Percentiles rank a stretch among this genome's conserved stretches.
These are phyloP conservation scores for Rhopilema esculentum DNA, from an alignment of 30 jellyfish, hydroid and myxozoan genomes.

Conservation along the genomic window DNA sequence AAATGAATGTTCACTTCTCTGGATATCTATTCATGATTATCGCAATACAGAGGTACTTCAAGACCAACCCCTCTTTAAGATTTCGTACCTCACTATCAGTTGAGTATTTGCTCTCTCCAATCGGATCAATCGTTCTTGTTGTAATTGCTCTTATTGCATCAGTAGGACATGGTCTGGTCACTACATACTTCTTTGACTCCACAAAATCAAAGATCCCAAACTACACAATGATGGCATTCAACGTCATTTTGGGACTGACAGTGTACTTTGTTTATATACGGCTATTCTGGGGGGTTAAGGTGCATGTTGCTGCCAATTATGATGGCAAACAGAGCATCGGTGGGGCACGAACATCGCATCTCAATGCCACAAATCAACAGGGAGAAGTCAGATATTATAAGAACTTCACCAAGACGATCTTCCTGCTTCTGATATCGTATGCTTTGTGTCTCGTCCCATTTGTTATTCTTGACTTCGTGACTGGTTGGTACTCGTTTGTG, in stretches of 20 bases:
- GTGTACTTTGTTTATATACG: background rate
- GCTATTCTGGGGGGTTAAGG: background rate
- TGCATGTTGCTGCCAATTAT: background rate
- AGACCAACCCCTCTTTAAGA: background rate
- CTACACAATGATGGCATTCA: slow-evolving; percentile 8
- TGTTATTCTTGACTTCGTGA: slow-evolving; percentile 14
- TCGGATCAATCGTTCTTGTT: slow-evolving; percentile 6
- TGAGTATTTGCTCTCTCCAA: background rate
- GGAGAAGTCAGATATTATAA: background rate
- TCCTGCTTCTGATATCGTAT: background rate
- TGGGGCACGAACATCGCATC: background rate
- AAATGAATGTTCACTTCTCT: slow-evolving; percentile 11
- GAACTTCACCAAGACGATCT: slow-evolving; percentile 30
- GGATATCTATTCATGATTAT: background rate
- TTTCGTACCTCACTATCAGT: background rate
- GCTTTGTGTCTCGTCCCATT: slow-evolving; percentile 26
- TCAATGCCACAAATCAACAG: background rate
- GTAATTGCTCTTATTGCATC: background rate
- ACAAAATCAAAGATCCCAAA: slow-evolving; percentile 19
- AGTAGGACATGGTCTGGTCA: slow-evolving; percentile 17
- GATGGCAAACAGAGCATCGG: background rate
- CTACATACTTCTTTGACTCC: slow-evolving; percentile 25
- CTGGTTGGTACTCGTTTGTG: slow-evolving; percentile 48
- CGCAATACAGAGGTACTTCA: slow-evolving; percentile 11
- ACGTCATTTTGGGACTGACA: background rate